Percentiles rank a stretch among this genome's conserved stretches.
These are phyloP conservation scores for Ploceus nigricollis DNA, from an alignment of 2,113 vertebrate species.

Conservation along the genomic window DNA sequence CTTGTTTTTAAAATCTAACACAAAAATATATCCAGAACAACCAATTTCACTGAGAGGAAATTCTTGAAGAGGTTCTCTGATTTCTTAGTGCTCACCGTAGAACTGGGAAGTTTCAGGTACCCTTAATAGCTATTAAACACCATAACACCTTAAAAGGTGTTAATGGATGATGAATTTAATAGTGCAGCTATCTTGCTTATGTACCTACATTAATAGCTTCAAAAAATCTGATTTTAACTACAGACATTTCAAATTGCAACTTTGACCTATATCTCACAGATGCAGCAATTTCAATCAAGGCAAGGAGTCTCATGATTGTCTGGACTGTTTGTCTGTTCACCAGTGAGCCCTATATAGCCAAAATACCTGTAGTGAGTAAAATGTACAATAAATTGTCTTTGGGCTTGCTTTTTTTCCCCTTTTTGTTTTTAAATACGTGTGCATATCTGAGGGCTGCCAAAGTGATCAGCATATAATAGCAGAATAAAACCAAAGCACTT, in stretches of 20 bases:
- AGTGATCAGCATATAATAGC: neutral
- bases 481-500: neutral
- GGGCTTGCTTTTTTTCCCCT: rapidly evolving
- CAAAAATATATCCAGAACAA: neutral
- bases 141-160: too few species aligned
- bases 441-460: neutral
- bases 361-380: neutral
- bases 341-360: neutral
- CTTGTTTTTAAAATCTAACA: neutral
- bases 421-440: neutral
- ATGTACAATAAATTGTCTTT: neutral
- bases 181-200: neutral
- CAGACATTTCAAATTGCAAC: neutral
- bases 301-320: neutral
- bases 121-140: neutral
- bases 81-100: neutral
- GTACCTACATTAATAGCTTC: neutral
- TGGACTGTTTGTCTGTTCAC: neutral
- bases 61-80: neutral
- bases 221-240: neutral
- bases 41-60: neutral
- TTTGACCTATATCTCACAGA: neutral
- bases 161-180: neutral
- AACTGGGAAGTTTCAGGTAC: neutral
- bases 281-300: neutral